phyloP scores from a whole-genome alignment of 2,113 vertebrate species.

The Pelecanoides urinatrix region DNA sequence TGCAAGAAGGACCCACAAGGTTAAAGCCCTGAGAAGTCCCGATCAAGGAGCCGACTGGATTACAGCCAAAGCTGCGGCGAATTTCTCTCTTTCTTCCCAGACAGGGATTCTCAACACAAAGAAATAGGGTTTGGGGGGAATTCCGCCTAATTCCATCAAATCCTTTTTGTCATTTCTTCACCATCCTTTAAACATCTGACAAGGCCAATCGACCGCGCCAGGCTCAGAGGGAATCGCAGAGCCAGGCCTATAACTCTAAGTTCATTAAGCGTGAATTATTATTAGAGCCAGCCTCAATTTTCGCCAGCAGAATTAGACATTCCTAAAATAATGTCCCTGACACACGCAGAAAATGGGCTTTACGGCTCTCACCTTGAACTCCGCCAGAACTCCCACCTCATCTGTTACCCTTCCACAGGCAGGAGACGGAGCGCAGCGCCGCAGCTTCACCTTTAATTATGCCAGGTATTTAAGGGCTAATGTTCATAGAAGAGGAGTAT shows the following conservation, averaged over 20 bases:
- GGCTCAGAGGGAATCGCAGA: constrained; percentile 41
- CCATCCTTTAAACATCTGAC: constrained; percentile 63
- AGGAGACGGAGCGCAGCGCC: constrained; percentile 32
- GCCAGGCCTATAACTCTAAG: constrained; percentile 58
- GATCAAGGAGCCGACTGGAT: constrained; percentile 28
- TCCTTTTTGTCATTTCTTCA: constrained; percentile 59
- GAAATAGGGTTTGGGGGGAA: constrained; percentile 8
- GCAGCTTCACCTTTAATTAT: constrained; percentile 62
- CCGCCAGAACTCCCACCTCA: constrained; percentile 57
- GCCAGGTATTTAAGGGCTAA: constrained; percentile 49
- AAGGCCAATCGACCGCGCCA: constrained; percentile 39
- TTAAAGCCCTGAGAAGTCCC: constrained; percentile 47
- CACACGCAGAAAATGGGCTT: constrained; percentile 68
- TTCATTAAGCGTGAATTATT: constrained; percentile 76
- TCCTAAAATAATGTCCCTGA: constrained; percentile 72
- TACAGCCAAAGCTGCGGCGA: constrained; percentile 35
- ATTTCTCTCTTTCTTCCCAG: constrained; percentile 38
- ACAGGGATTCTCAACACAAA: constrained; percentile 46
- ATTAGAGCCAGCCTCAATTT: constrained; percentile 71
- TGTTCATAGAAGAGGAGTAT: constrained; percentile 62
- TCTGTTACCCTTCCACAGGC: constrained; percentile 57
- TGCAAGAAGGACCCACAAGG: constrained; percentile 6
- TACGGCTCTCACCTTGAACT: constrained; percentile 72
- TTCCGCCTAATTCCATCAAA: constrained; percentile 37
- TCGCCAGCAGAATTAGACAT: constrained; percentile 52